phyloP scores from a whole-genome alignment of 2,797 vertebrate species.

The Acipenser ruthenus region DNA sequence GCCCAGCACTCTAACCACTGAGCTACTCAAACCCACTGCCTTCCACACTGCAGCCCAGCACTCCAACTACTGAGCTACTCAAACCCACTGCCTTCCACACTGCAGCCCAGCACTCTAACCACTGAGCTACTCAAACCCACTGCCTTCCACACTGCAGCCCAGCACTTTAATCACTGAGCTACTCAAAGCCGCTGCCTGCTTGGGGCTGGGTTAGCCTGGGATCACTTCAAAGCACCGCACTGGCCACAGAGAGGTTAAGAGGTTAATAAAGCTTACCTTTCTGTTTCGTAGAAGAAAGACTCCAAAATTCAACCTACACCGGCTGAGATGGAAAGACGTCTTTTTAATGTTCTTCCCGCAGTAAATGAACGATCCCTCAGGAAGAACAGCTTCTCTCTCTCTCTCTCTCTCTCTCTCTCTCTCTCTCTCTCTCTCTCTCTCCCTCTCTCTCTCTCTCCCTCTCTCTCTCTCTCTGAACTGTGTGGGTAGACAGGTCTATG shows the following conservation, averaged over 20 bases:
- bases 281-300: constrained; percentile 15
- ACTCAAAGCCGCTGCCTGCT: too few relatives aligned
- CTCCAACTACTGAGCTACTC: too few relatives aligned
- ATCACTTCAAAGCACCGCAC: constrained; percentile 37
- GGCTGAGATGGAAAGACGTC: not conserved
- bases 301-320: constrained; percentile 24
- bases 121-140: too few relatives aligned
- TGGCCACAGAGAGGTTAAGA: constrained; percentile 29
- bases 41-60: too few relatives aligned
- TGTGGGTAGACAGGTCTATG: constrained; percentile 22
- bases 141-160: too few relatives aligned
- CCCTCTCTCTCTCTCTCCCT: constrained; percentile 39
- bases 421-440: constrained; percentile 29
- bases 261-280: constrained; percentile 6
- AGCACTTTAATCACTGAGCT: too few relatives aligned
- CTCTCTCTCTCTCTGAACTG: constrained; percentile 31
- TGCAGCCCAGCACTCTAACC: too few relatives aligned
- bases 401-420: constrained; percentile 22
- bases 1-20: too few relatives aligned
- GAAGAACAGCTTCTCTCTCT: constrained; percentile 44
- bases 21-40: too few relatives aligned
- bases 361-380: constrained; percentile 41
- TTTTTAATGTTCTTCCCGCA: constrained; percentile 33
- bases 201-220: constrained; percentile 44
- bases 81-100: too few relatives aligned